These are phyloP conservation scores for Holothuria leucospilota DNA, from an alignment of 53 echinoderm and acorn worm genomes.

Conservation along the genomic window DNA sequence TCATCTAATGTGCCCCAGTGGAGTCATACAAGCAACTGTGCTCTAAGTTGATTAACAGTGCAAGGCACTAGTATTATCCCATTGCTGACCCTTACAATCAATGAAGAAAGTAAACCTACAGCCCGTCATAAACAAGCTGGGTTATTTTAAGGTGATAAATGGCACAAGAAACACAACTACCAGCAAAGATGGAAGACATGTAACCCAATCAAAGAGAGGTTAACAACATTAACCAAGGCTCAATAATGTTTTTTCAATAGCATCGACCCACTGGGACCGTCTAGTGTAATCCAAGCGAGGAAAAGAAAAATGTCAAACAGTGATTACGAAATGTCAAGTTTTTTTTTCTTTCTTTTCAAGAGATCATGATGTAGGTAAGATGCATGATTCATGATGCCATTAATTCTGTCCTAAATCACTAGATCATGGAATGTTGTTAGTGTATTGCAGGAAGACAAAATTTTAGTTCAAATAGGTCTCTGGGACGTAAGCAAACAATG, in stretches of 20 bases:
- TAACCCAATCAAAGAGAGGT: too few relatives aligned
- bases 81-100: slow-evolving; percentile 19
- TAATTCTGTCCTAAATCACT: too few relatives aligned
- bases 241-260: slow-evolving; percentile 11
- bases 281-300: background rate
- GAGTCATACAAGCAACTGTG: slow-evolving; percentile 35
- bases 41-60: slow-evolving; percentile 33
- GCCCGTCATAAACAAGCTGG: slow-evolving; percentile 13
- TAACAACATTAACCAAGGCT: too few relatives aligned
- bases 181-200: too few relatives aligned
- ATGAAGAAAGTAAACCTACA: background rate
- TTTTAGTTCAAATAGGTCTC: too few relatives aligned
- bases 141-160: slow-evolving; percentile 34
- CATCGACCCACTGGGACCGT: slow-evolving; percentile 13
- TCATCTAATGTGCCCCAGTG: slow-evolving; percentile 36
- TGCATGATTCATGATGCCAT: too few relatives aligned
- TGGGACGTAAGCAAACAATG: too few relatives aligned
- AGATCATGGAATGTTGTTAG: too few relatives aligned
- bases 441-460: too few relatives aligned
- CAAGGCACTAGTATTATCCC: slow-evolving; percentile 14
- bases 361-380: too few relatives aligned
- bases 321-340: too few relatives aligned
- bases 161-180: background rate
- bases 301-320: background rate
- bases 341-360: too few relatives aligned